Base-by-base conservation (phyloP, 53 echinoderm and acorn worm species). In the Crossaster papposus region DNA sequence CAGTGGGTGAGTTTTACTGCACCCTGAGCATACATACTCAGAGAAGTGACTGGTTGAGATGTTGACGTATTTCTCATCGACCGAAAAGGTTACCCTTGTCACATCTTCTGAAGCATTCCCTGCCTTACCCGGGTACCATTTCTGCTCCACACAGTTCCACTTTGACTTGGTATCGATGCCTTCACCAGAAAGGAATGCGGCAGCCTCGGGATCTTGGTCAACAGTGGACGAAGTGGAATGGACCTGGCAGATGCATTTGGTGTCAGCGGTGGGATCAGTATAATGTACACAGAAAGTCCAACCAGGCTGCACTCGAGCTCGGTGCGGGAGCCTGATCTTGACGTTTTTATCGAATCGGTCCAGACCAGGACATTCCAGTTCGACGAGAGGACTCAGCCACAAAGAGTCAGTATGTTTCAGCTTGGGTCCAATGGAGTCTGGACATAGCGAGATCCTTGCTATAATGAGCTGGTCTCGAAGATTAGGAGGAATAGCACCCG, bases 41-140 rank as follows among this genome's bases (percentile, higher is more conserved):
- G 95, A 93, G 85, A 95, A 95, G 36, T 95, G 95, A 2, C 82
- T 35, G 2, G 95, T 93, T 11, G 10, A 76, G 44, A 95, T 79
- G 51, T 91, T 89, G 33, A 95, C 50, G 91, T 83, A 93, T 1
- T 74, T 93, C 32, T 83, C 82, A 64, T 93, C 93, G n/a, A 90
- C 84, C 1, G 33, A 53, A 65, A 91, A 95, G 2, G 73, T 64
- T 6, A 95, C 93, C 5, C 65, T 84, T 2, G n/a, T 70, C 29
- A 32, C 37, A 35, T 72, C n/a, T 23, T 22, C 18, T 20, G 53
- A 55, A 34, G 18, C 17, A 29, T 33, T 28, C 12, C 65, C 77
- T 36, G 65, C 77, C 51, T n/a, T 78, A 20, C 26, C 24, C 11
- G 84, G 14, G 20, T 71, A 52, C 26, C 44, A 12, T 31, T 53